These are phyloP conservation scores for Tinamus major DNA, from an alignment of 2,797 vertebrate species.

Conservation along the genomic window DNA sequence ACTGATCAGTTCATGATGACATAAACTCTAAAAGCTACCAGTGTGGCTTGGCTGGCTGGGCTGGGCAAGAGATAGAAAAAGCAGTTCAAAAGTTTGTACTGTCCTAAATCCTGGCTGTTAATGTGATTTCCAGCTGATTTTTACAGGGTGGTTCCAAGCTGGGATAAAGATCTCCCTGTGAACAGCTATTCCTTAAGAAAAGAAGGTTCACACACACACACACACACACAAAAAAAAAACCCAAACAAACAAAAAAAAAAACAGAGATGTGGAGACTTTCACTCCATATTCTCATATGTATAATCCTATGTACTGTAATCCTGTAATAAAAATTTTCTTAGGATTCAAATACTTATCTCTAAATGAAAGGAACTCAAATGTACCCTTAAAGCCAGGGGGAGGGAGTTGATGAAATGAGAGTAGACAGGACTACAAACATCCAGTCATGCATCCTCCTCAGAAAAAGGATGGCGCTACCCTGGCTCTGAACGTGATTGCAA, in stretches of 20 bases:
- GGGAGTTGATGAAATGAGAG: not conserved
- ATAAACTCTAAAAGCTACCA: not conserved
- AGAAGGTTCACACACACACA: not conserved
- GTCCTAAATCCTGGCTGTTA: not conserved
- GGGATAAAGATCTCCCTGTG: not conserved
- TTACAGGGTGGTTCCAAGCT: not conserved
- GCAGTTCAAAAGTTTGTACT: not conserved
- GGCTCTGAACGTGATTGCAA: not conserved
- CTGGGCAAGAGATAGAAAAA: not conserved
- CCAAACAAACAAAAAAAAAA: too few relatives aligned
- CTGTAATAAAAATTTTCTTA: not conserved
- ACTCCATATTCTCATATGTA: not conserved
- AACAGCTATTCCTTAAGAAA: not conserved
- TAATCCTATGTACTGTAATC: not conserved
- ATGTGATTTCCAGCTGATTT: not conserved
- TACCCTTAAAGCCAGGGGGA: not conserved
- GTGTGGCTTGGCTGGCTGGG: not conserved
- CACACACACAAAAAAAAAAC: too few relatives aligned
- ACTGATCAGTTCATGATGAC: not conserved
- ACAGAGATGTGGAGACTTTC: not conserved
- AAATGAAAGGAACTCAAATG: not conserved
- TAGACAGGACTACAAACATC: not conserved
- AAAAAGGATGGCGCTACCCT: not conserved
- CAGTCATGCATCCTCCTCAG: not conserved
- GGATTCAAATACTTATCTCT: not conserved